Evolutionary conservation across 1,140 invertebrate species (phyloP), one percentile per base, ranked within the genome.

Genomic region (Kradibia gibbosae): DNA sequence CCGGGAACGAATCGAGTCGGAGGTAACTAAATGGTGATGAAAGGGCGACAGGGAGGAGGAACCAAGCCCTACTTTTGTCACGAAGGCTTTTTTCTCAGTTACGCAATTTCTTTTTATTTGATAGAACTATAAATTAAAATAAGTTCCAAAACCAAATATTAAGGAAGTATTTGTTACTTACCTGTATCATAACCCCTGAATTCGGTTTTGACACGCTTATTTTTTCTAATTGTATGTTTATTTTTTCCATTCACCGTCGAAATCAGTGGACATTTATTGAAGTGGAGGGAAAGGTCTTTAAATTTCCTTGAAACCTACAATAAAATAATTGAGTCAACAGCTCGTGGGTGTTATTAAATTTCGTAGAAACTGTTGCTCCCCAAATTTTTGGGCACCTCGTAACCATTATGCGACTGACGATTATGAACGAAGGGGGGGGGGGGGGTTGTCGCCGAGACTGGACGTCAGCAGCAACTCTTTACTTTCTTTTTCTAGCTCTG

Each of bases 11-110:
- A 20, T 20, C 42, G 42, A 45, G 42, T 45, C 42, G 50, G 20
- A 53, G 50, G 50, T n/a, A n/a, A n/a, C n/a, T n/a, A n/a, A n/a
- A n/a, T n/a, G n/a, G n/a, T n/a, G n/a, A n/a, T 53, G 50, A 17
- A 22, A 53, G 22, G 48, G 31, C 57, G 57, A 34, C 48, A 73
- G 57, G 31, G 31, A 57, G 28, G 31, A 20, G 15, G 25, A 53
- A 53, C 4, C 50, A 20, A 53, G 62, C 62, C 42, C 17, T 13
- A 62, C 62, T 62, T 65, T 65, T 65, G 75, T 65, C 75, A 57
- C 75, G 53, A 39, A 17, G 20, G 25, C 70, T 31, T 67, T 45
- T 20, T 7, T 36, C 62, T 25, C 34, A 20, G 11, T 7, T 13
- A 28, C 62, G 62, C 31, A 36, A 67, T 39, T 67, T 22, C 34